These are phyloP conservation scores for Yponomeuta cagnagella DNA, from an alignment of 2,888 invertebrate species.

Conservation along the genomic window DNA sequence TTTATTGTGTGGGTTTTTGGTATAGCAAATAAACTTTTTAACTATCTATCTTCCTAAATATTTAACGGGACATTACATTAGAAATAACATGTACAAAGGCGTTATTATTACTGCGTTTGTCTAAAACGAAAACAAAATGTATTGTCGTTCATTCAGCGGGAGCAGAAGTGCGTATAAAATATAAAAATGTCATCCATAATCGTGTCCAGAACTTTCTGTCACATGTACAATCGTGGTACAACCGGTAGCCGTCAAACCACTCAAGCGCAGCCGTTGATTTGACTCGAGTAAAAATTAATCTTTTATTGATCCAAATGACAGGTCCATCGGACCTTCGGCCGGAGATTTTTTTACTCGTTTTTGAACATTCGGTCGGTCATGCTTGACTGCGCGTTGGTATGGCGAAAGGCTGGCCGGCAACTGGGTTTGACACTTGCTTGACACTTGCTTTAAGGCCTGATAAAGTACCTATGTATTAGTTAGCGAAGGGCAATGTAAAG, in stretches of 20 bases:
- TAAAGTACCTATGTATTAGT: no score
- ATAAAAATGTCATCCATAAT: not conserved
- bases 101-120: no score
- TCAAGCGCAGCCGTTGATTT: constrained; percentile 18
- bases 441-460: no score
- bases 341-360: not conserved
- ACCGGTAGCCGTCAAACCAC: constrained; percentile 16
- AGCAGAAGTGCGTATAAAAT: no score
- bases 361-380: constrained; percentile 15
- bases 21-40: no score
- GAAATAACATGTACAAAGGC: no score
- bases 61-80: no score
- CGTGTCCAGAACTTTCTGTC: not conserved
- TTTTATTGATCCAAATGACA: constrained; percentile 24
- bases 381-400: not conserved
- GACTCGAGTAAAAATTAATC: constrained; percentile 25
- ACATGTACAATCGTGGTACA: not conserved
- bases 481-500: no score
- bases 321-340: constrained; percentile 11
- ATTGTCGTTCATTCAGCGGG: no score
- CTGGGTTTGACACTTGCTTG: not conserved
- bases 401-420: not conserved
- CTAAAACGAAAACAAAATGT: no score
- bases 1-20: no score
- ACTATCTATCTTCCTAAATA: no score